A percentile compares a stretch with the other conserved stretches of the same genome.
phyloP scores from a whole-genome alignment of 53 echinoderm and acorn worm genomes.

The Stichopus horrens region DNA sequence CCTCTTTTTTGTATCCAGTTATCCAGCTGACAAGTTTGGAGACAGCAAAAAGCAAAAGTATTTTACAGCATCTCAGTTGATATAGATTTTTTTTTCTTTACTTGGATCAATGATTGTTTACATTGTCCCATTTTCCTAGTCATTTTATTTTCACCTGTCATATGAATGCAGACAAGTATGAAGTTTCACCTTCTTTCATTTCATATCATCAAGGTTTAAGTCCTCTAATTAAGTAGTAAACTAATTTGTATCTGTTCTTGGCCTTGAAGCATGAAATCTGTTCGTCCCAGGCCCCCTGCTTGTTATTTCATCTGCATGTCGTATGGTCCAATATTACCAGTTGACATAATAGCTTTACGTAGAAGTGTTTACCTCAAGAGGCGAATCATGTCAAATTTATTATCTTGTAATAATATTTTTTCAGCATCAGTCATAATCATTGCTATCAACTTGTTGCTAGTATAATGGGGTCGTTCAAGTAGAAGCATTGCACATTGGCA shows the following conservation, averaged over 20 bases:
- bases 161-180: slow-evolving; percentile 35
- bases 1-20: too few species aligned
- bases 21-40: background rate
- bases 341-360: slow-evolving; percentile 31
- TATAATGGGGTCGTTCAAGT: background rate
- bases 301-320: slow-evolving; percentile 43
- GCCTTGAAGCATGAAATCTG: slow-evolving; percentile 37
- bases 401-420: slow-evolving; percentile 36
- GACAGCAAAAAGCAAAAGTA: background rate
- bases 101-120: slow-evolving; percentile 8
- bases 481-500: background rate
- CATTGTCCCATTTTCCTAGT: slow-evolving; percentile 10
- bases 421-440: slow-evolving; percentile 38
- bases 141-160: slow-evolving; percentile 20
- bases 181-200: slow-evolving; percentile 35
- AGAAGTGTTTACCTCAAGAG: slow-evolving; percentile 20
- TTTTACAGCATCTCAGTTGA: background rate
- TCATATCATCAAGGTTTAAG: slow-evolving; percentile 33
- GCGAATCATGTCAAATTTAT: slow-evolving; percentile 35
- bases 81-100: background rate
- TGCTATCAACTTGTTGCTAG: slow-evolving; percentile 8
- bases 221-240: slow-evolving; percentile 19
- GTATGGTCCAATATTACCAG: slow-evolving; percentile 36
- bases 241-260: slow-evolving; percentile 40
- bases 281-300: slow-evolving; percentile 24